These are phyloP conservation scores for Leucophenga varia DNA, from an alignment of 1,140 invertebrate genomes.

Conservation along the genomic window DNA sequence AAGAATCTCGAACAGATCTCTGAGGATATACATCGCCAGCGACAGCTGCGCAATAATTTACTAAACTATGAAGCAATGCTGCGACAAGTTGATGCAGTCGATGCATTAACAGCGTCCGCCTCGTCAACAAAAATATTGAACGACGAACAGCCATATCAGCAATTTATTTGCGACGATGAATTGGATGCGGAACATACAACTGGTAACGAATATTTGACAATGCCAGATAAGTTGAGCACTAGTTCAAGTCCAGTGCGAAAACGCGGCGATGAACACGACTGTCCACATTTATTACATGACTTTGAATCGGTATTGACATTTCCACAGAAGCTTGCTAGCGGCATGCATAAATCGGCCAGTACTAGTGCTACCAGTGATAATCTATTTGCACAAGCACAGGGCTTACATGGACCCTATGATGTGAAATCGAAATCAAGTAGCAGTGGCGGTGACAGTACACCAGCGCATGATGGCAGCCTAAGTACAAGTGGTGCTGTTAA, in stretches of 20 bases:
- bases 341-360: slow-evolving; percentile 50
- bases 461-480: slow-evolving; percentile 17
- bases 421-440: slow-evolving; percentile 32
- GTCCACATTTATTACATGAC: slow-evolving; percentile 48
- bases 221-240: slow-evolving; percentile 53
- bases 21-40: slow-evolving; percentile 82
- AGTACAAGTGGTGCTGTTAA: slow-evolving; percentile 5
- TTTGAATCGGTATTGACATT: slow-evolving; percentile 47
- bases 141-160: slow-evolving; percentile 11
- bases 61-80: slow-evolving; percentile 45
- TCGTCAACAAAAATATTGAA: not conserved
- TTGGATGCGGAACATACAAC: not conserved
- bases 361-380: slow-evolving; percentile 41
- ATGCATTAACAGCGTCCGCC: slow-evolving; percentile 21
- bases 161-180: slow-evolving; percentile 11
- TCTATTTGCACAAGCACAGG: slow-evolving; percentile 35
- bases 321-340: slow-evolving; percentile 37
- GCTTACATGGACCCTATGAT: slow-evolving; percentile 45
- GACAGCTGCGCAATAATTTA: slow-evolving; percentile 48
- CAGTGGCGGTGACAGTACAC: slow-evolving; percentile 27
- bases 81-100: slow-evolving; percentile 32
- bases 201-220: slow-evolving; percentile 55
- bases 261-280: slow-evolving; percentile 52
- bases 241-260: slow-evolving; percentile 39
- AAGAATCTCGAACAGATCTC: slow-evolving; percentile 88